Evolutionary conservation across 2,113 vertebrate species (phyloP).

Genomic region (Physeter macrocephalus): DNA sequence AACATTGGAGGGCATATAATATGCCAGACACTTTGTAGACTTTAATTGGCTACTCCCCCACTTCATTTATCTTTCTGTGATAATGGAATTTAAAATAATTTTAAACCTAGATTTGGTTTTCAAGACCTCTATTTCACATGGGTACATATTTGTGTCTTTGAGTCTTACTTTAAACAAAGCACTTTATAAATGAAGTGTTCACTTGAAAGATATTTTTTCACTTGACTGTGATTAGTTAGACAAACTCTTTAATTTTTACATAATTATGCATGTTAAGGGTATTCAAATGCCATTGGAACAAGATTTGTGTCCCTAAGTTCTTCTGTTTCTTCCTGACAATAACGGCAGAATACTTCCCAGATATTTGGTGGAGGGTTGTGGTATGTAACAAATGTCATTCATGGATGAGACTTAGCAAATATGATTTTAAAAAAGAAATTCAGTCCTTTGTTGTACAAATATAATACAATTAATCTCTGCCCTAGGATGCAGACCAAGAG

Average conservation of each 20-base stretch:
- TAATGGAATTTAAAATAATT: constrained; percentile 12
- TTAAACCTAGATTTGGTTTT: constrained; percentile 2
- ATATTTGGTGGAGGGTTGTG: not conserved
- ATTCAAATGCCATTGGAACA: not conserved
- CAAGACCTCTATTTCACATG: not conserved
- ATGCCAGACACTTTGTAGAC: not conserved
- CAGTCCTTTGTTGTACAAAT: not conserved
- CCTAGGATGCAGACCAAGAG: not conserved
- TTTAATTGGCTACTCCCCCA: not conserved
- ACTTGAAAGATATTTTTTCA: not conserved
- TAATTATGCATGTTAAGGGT: not conserved
- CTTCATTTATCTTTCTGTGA: not conserved
- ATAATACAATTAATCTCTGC: not conserved
- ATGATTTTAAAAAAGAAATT: not conserved
- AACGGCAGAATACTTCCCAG: not conserved
- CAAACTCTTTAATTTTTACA: not conserved
- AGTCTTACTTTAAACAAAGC: not conserved
- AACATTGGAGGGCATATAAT: not conserved
- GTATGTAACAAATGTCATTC: not conserved
- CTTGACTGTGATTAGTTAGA: not conserved
- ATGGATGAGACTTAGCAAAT: not conserved
- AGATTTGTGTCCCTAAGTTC: not conserved
- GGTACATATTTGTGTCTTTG: not conserved
- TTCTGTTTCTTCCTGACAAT: not conserved
- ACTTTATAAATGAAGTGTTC: not conserved